Evolutionary conservation across 2,888 invertebrate species (phyloP).

Genomic region (Ashinkailepas kermadecensis): DNA sequence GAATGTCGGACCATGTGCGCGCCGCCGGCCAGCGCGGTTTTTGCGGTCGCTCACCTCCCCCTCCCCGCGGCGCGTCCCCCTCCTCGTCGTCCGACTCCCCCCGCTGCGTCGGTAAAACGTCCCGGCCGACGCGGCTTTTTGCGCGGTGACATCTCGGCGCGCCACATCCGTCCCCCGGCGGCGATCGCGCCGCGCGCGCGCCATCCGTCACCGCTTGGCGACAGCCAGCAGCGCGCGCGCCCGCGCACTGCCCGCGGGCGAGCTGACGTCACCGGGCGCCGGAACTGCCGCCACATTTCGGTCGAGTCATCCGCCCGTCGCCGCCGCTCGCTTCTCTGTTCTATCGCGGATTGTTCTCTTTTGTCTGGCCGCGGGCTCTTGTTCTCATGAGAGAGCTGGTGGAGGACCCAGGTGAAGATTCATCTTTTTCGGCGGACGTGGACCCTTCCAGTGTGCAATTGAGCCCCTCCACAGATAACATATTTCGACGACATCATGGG

Average conservation of each 20-base stretch:
- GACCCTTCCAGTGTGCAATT: too few species aligned
- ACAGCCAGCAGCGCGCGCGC: too few species aligned
- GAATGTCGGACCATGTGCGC: conserved; percentile 7
- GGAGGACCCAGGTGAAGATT: too few species aligned
- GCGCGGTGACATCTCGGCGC: not conserved
- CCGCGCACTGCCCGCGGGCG: too few species aligned
- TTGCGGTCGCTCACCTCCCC: conserved; percentile 17
- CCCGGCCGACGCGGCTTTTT: conserved; percentile 16
- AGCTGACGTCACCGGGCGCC: too few species aligned
- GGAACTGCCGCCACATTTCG: too few species aligned
- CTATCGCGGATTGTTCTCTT: not conserved
- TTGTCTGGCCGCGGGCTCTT: not conserved
- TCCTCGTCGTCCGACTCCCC: not conserved
- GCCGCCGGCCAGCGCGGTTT: not conserved
- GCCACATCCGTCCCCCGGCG: not conserved
- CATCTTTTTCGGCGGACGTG: too few species aligned
- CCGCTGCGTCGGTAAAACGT: conserved; percentile 11
- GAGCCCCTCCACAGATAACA: too few species aligned
- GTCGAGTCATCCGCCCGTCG: not conserved
- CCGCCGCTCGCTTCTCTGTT: not conserved
- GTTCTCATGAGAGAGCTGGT: too few species aligned
- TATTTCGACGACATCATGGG: too few species aligned
- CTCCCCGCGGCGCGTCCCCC: not conserved
- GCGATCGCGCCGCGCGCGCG: not conserved
- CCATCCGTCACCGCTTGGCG: not conserved